Conservation (phyloP, 2,888 invertebrate genomes). For the Catocala nupta region DNA sequence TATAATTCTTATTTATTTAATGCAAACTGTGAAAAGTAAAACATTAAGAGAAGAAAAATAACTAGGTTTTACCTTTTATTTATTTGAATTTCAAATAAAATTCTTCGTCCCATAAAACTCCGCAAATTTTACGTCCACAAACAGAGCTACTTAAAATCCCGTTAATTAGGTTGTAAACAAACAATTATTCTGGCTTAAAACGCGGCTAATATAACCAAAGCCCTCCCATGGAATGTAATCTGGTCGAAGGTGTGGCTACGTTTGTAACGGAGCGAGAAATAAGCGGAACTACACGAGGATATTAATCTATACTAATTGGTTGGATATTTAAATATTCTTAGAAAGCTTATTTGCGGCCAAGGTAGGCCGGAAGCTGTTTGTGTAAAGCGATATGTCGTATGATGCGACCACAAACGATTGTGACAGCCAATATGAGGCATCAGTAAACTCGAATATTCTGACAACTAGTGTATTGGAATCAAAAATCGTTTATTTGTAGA, state of each 20-base stretch:
- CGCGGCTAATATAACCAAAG: constrained; percentile 30
- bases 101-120: neutral
- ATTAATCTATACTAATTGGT: neutral
- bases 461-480: too few relatives aligned
- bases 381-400: too few relatives aligned
- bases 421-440: too few relatives aligned
- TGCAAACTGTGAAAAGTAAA: too few relatives aligned
- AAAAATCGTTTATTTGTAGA: too few relatives aligned
- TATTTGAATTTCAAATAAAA: neutral
- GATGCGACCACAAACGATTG: too few relatives aligned
- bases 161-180: constrained; percentile 58
- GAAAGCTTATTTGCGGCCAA: neutral
- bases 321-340: neutral
- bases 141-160: constrained; percentile 21
- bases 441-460: too few relatives aligned
- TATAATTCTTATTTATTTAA: too few relatives aligned
- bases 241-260: neutral
- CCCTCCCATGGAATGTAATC: constrained; percentile 25
- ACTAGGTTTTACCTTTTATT: too few relatives aligned
- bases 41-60: too few relatives aligned
- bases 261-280: constrained; percentile 22
- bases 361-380: too few relatives aligned
- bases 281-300: neutral
- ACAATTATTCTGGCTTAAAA: constrained; percentile 59
- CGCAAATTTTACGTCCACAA: constrained; percentile 2